Percentiles rank a stretch among this genome's conserved stretches.
These are phyloP conservation scores for Eucidaris tribuloides DNA, from an alignment of 35 echinoderm and acorn worm species.

Conservation along the genomic window DNA sequence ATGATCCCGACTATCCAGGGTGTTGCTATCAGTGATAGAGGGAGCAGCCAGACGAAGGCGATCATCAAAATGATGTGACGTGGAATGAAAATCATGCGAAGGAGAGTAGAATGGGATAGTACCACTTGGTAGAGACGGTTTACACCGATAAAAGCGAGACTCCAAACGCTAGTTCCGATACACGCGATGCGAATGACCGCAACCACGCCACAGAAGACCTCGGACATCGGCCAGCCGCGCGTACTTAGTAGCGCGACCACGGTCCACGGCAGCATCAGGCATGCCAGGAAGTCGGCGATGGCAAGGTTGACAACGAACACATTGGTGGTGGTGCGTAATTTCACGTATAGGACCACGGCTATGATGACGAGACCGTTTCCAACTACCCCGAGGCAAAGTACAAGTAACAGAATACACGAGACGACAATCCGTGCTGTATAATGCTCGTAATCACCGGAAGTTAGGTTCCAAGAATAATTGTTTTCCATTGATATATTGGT, in stretches of 20 bases:
- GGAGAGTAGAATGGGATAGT: too few relatives aligned
- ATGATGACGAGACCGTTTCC: not conserved
- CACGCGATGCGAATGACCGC: not conserved
- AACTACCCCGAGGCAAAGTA: not conserved
- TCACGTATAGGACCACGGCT: not conserved
- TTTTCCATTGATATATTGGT: too few relatives aligned
- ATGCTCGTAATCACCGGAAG: too few relatives aligned
- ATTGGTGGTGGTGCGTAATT: slow-evolving; percentile 1
- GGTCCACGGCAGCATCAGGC: not conserved
- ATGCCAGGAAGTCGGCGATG: not conserved
- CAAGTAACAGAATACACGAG: too few relatives aligned
- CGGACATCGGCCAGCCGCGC: not conserved
- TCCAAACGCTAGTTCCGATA: not conserved
- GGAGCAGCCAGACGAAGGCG: too few relatives aligned
- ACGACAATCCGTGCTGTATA: too few relatives aligned
- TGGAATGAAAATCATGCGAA: too few relatives aligned
- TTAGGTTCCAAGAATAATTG: too few relatives aligned
- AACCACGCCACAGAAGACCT: not conserved
- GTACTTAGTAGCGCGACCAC: not conserved
- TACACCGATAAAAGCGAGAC: not conserved
- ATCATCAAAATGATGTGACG: too few relatives aligned
- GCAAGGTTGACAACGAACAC: not conserved
- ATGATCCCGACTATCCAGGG: too few relatives aligned
- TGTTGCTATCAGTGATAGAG: too few relatives aligned
- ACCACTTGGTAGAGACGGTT: too few relatives aligned